Evolutionary conservation across 2,113 vertebrate species (phyloP).

Genomic region (Calidris pygmaea): DNA sequence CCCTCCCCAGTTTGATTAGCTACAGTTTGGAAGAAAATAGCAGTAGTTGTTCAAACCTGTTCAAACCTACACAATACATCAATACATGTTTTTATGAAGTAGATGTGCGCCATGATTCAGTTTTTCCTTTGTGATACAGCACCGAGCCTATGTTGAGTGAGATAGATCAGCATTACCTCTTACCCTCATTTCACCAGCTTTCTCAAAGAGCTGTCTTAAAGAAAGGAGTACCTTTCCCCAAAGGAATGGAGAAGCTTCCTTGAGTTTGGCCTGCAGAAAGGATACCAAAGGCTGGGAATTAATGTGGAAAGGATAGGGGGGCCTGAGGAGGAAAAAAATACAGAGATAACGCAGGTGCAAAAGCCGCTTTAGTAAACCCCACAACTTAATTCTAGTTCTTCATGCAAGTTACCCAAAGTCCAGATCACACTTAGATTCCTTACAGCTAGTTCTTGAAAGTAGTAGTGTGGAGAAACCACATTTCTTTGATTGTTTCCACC

Average conservation of each 20-base stretch:
- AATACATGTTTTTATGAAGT: not conserved
- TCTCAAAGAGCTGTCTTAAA: not conserved
- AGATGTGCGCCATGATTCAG: not conserved
- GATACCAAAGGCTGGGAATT: not conserved
- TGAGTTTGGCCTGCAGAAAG: not conserved
- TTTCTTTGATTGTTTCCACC: not conserved
- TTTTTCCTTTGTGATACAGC: not conserved
- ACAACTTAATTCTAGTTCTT: not conserved
- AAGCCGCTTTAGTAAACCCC: not conserved
- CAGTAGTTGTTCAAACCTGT: not conserved
- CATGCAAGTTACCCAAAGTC: not conserved
- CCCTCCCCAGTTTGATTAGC: not conserved
- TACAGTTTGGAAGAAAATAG: not conserved
- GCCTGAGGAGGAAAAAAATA: not conserved
- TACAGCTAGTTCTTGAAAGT: not conserved
- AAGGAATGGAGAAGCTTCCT: not conserved
- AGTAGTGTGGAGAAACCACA: not conserved
- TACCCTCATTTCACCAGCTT: not conserved
- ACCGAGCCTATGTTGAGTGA: not conserved
- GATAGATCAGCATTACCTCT: not conserved
- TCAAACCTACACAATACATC: rapidly evolving
- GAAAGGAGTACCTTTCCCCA: not conserved
- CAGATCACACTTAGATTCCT: not conserved
- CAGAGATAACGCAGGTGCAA: not conserved
- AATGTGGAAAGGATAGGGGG: not conserved